phyloP scores from a whole-genome alignment of 1,140 invertebrate genomes.

The Solenopsis invicta region DNA sequence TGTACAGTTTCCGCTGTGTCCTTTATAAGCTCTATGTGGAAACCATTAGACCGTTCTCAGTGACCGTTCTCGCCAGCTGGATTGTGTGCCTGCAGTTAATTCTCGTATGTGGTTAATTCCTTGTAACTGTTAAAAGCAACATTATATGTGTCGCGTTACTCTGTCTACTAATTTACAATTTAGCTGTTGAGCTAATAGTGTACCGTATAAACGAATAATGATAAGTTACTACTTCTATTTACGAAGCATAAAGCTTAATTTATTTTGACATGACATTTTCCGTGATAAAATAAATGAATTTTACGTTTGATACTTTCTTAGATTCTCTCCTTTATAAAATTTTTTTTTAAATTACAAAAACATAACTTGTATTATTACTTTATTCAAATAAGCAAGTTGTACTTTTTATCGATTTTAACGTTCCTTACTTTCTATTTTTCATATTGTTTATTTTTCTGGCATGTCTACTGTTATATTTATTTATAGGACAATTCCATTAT shows the following conservation, averaged over 20 bases:
- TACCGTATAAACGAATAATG: not conserved
- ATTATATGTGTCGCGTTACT: not conserved
- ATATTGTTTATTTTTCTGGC: not conserved
- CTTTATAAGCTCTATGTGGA: constrained; percentile 10
- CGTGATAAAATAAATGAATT: not conserved
- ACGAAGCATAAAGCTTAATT: not conserved
- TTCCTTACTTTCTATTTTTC: not conserved
- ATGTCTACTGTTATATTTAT: constrained; percentile 9
- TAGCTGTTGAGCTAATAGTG: not conserved
- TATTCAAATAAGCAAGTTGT: not conserved
- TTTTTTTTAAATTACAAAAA: not conserved
- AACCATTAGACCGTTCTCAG: not conserved
- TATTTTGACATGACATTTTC: not conserved
- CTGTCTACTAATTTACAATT: constrained; percentile 30
- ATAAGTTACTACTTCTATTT: not conserved
- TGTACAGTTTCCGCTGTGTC: not conserved
- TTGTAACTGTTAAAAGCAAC: constrained; percentile 26
- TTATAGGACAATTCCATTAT: not conserved
- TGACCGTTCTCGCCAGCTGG: not conserved
- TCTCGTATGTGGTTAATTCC: constrained; percentile 27
- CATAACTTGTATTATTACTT: not conserved
- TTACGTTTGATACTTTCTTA: not conserved
- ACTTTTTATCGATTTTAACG: not conserved
- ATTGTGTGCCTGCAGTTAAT: constrained; percentile 6
- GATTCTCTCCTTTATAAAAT: not conserved